Conservation (phyloP, 2,888 invertebrate genomes). For the Phalera bucephala region DNA sequence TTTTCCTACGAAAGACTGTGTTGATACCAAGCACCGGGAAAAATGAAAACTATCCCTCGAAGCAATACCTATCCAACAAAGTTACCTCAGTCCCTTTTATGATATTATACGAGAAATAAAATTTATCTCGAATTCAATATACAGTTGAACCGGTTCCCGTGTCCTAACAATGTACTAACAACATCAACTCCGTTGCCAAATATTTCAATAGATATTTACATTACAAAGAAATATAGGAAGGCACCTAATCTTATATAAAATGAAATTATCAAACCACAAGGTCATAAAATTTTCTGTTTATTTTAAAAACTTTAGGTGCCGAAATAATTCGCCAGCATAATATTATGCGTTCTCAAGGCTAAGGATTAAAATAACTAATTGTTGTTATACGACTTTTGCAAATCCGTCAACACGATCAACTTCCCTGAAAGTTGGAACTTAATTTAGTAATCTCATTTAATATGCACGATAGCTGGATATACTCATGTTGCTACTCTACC, state of each 20-base stretch:
- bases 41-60: conserved; percentile 17
- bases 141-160: conserved; percentile 26
- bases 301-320: conserved; percentile 6
- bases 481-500: no score
- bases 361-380: conserved; percentile 24
- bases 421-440: conserved; percentile 30
- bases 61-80: conserved; percentile 13
- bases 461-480: no score
- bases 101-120: conserved; percentile 23
- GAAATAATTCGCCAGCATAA: conserved; percentile 24
- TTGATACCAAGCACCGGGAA: conserved; percentile 5
- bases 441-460: no score
- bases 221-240: no score
- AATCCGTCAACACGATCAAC: conserved; percentile 29
- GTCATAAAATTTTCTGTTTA: conserved; percentile 9
- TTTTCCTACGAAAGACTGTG: not conserved
- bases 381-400: conserved; percentile 27
- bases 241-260: no score
- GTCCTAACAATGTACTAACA: conserved; percentile 3
- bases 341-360: no score
- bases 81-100: conserved; percentile 25
- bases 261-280: conserved; percentile 3
- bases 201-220: not conserved
- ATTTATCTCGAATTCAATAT: conserved; percentile 27
- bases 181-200: not conserved